Evolutionary conservation across 2,888 invertebrate genomes (phyloP).

Genomic region (Schizotus pectinicornis): DNA sequence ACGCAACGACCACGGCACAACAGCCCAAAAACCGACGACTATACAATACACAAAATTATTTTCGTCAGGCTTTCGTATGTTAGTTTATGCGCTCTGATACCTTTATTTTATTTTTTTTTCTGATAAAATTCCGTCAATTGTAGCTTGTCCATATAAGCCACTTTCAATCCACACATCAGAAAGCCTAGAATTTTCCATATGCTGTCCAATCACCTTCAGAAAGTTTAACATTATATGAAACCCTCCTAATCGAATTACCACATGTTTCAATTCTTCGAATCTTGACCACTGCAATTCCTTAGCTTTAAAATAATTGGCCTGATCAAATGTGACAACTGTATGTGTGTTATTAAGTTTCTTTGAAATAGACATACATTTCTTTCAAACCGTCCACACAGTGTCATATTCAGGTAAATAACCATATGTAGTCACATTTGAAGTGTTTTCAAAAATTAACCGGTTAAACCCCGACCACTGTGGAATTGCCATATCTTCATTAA

Average conservation of each 20-base stretch:
- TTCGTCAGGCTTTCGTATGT: constrained; percentile 33
- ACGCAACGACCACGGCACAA: too few relatives aligned
- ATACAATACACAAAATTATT: too few relatives aligned
- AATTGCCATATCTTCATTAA: too few relatives aligned
- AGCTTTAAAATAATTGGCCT: constrained; percentile 32
- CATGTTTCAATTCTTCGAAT: neutral
- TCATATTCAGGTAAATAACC: constrained; percentile 28
- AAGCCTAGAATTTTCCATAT: constrained; percentile 25
- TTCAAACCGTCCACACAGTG: constrained; percentile 28
- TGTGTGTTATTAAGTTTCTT: constrained; percentile 10
- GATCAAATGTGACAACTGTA: constrained; percentile 29
- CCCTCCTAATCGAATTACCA: constrained; percentile 20
- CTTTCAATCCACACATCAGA: constrained; percentile 33
- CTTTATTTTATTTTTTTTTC: constrained; percentile 29
- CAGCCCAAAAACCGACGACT: too few relatives aligned
- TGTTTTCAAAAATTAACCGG: constrained; percentile 8
- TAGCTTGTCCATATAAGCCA: constrained; percentile 26
- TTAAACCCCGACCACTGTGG: constrained; percentile 21
- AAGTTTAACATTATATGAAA: constrained; percentile 33
- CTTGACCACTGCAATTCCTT: constrained; percentile 31
- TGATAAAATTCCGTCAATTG: constrained; percentile 17
- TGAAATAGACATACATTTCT: constrained; percentile 19
- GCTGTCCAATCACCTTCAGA: constrained; percentile 31
- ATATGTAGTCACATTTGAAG: constrained; percentile 6
- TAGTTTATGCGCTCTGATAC: constrained; percentile 29